A percentile compares a stretch with the other conserved stretches of the same genome.
Conservation (phyloP, 2,113 vertebrate genomes). For the Cyanocitta stelleri region DNA sequence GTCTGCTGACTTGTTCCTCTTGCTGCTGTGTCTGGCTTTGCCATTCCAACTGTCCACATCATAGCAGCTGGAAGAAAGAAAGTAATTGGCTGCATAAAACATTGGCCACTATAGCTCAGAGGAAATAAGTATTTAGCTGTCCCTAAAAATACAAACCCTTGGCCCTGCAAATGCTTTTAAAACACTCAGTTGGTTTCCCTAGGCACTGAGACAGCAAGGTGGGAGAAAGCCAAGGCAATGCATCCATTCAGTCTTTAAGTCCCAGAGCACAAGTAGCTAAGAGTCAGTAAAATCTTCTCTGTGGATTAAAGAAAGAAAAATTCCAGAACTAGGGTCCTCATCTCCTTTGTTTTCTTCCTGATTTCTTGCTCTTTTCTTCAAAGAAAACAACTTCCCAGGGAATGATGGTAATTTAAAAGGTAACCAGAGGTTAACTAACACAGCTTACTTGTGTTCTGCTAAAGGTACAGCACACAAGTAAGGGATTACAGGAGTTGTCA, state of each 20-base stretch:
- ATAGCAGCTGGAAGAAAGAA: conserved; percentile 83
- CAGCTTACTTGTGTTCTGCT: background rate
- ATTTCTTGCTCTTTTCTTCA: background rate
- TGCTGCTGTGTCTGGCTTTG: conserved; percentile 71
- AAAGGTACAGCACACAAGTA: background rate
- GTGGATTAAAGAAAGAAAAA: background rate
- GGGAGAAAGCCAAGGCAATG: background rate
- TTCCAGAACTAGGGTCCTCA: background rate
- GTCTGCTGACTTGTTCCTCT: conserved; percentile 52
- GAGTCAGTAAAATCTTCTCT: background rate
- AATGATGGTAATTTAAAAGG: background rate
- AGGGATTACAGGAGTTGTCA: background rate
- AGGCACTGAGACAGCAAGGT: background rate
- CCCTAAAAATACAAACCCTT: background rate
- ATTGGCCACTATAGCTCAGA: background rate
- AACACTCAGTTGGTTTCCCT: background rate
- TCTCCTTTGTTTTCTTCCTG: background rate
- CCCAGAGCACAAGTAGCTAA: background rate
- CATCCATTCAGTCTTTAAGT: background rate
- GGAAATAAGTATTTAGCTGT: background rate
- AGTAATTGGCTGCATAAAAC: background rate
- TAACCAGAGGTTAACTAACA: background rate
- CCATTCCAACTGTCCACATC: conserved; percentile 96
- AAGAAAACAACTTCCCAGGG: background rate
- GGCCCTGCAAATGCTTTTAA: background rate